Conservation (phyloP, 2,113 vertebrate species). For the Pteronura brasiliensis region DNA sequence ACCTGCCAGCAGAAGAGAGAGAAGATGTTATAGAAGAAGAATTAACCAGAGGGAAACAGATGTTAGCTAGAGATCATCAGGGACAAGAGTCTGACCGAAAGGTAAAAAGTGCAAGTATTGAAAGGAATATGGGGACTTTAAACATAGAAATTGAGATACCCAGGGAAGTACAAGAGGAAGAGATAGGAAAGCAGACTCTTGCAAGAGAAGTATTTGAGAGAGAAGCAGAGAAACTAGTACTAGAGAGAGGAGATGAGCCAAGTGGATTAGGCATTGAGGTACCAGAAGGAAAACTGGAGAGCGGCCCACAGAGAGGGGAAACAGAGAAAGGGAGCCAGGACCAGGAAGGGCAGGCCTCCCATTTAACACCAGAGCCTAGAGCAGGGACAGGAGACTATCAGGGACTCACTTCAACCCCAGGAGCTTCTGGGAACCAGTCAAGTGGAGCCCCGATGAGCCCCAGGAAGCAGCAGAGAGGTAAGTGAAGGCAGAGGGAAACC, state of each 20-base stretch:
- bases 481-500: not conserved
- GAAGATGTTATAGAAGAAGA: not conserved
- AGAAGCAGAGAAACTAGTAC: not conserved
- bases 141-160: not conserved
- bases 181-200: not conserved
- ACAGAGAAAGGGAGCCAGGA: not conserved
- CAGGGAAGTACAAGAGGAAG: not conserved
- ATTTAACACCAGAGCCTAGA: not conserved
- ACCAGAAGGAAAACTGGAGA: not conserved
- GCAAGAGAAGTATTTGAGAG: not conserved
- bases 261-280: not conserved
- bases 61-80: not conserved
- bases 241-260: not conserved
- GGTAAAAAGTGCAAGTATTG: not conserved
- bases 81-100: not conserved
- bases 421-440: constrained; percentile 32
- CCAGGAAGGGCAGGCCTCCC: not conserved
- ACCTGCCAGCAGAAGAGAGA: not conserved
- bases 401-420: not conserved
- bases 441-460: not conserved
- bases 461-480: constrained; percentile 51
- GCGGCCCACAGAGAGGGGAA: not conserved
- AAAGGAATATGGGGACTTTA: not conserved
- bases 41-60: not conserved
- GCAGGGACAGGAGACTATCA: not conserved